Percentiles rank a stretch among this genome's conserved stretches.
Conservation (phyloP, 1,140 invertebrate genomes). For the Cyrtorhinus lividipennis region DNA sequence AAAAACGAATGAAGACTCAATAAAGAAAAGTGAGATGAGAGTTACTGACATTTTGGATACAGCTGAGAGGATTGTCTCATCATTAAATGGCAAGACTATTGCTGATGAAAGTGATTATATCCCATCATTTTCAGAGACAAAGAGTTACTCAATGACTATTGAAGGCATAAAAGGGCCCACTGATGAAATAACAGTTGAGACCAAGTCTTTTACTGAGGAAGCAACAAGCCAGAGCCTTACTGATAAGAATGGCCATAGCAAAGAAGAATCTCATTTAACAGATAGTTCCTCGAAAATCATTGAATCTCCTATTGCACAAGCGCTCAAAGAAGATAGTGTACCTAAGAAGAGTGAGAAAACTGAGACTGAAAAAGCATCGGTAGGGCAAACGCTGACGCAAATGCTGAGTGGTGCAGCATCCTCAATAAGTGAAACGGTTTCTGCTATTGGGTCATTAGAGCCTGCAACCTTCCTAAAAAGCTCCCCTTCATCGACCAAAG, state of each 20-base stretch:
- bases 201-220: no score
- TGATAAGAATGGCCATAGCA: background rate
- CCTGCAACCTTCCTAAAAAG: background rate
- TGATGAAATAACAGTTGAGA: background rate
- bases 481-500: background rate
- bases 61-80: slow-evolving; percentile 7
- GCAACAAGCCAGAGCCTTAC: no score
- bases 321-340: background rate
- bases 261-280: background rate
- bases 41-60: slow-evolving; percentile 4
- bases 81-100: background rate
- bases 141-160: background rate
- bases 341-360: background rate
- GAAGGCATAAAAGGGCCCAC: background rate
- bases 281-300: background rate
- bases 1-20: no score
- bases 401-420: background rate
- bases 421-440: background rate
- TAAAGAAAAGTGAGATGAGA: slow-evolving; percentile 2
- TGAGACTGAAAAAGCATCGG: background rate
- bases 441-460: background rate
- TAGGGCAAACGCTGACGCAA: background rate
- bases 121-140: background rate
- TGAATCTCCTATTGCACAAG: no score
- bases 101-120: background rate